Base-by-base conservation (phyloP, 2,113 vertebrate genomes). In the Ia io region DNA sequence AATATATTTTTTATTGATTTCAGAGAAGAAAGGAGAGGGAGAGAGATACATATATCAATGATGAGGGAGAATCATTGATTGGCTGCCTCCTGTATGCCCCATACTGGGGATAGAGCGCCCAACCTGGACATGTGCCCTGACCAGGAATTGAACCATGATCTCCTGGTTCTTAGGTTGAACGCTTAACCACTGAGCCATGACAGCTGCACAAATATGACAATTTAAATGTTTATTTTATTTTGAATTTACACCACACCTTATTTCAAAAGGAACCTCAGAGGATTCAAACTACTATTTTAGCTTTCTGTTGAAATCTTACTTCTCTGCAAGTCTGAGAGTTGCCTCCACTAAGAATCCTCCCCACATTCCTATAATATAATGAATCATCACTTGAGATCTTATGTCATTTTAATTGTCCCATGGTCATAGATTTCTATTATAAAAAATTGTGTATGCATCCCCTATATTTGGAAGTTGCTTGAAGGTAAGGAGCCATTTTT, bases 271-370 rank as follows among this genome's bases (percentile, higher is more conserved):
- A 84, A 56, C 84, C 44, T 37, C 30, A 28, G 53, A 76, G 71
- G 37, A n/a, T 86, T 86, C 61, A 90, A 84, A 49, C 3, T 37
- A 87, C 11, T 10, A 28, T 87, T 90, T 95, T 80, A 25, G 83
- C 44, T 89, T 86, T 28, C 40, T 77, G 10, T 86, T 93, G 69
- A 89, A 76, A 69, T 93, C 30, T 89, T 79, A 35, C 59, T 88
- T 44, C 42, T 32, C 71, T 84, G 76, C 30, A 93, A 77, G n/a
- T 61, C 22, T 90, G 91, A 87, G 87, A 83, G 47, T n/a, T 94
- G 30, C 30, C 32, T 96, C 69, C 25, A 59, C 42, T 32, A 71
- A 14, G 37, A 90, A 93, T 13, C 9, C 5, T 74, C 37, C 71
- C 23, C 37, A 40, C 42, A 35, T 53, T 59, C 63, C 6, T 71